Evolutionary conservation across 2,888 invertebrate species (phyloP).

Genomic region (Lasioglossum marginatum): DNA sequence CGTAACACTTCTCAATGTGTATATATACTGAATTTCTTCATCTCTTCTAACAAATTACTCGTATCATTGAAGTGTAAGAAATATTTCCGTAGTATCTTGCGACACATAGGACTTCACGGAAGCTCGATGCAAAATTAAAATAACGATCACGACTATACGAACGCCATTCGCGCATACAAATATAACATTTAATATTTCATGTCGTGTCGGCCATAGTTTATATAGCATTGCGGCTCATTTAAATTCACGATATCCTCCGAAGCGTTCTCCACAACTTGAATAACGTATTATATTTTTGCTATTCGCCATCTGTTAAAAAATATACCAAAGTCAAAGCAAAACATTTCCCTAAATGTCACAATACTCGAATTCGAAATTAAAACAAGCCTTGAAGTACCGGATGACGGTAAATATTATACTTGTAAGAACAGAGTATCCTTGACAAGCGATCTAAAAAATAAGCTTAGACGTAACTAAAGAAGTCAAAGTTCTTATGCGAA

Average conservation of each 20-base stretch:
- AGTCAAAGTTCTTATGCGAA: background rate
- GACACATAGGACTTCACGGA: background rate
- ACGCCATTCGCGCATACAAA: constrained; percentile 44
- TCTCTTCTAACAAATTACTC: background rate
- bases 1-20: background rate
- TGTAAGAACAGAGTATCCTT: background rate
- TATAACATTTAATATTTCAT: constrained; percentile 45
- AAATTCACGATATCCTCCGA: constrained; percentile 21
- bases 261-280: background rate
- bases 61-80: background rate
- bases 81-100: background rate
- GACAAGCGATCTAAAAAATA: background rate
- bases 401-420: background rate
- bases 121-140: constrained; percentile 21
- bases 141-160: constrained; percentile 32
- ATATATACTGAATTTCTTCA: background rate
- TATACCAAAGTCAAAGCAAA: background rate
- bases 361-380: background rate
- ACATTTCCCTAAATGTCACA: background rate
- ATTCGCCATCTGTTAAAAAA: background rate
- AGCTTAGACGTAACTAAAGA: constrained; percentile 8
- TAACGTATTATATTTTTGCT: background rate
- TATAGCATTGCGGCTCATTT: constrained; percentile 34
- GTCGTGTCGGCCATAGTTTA: constrained; percentile 18
- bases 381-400: background rate